Evolutionary conservation across 2,113 vertebrate species (phyloP).

Genomic region (Nannospalax galili): DNA sequence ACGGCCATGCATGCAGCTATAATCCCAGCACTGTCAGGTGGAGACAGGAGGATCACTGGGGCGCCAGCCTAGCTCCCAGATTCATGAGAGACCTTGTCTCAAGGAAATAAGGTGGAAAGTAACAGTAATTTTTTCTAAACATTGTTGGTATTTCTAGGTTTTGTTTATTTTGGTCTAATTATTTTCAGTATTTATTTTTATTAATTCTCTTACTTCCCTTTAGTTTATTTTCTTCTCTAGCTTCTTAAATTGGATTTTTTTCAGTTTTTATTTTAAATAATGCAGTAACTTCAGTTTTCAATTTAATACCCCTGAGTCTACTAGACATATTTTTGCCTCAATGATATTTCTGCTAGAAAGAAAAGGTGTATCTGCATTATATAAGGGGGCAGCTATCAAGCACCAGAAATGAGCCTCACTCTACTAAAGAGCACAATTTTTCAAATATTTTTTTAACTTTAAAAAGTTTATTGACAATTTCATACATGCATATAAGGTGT

Average conservation of each 20-base stretch:
- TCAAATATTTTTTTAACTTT: conserved; percentile 4
- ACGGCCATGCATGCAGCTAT: not conserved
- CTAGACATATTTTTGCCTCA: not conserved
- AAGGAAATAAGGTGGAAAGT: not conserved
- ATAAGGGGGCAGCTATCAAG: not conserved
- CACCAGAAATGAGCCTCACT: not conserved
- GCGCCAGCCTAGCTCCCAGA: not conserved
- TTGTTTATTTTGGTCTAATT: conserved; percentile 20
- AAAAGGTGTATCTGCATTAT: not conserved
- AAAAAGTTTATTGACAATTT: too few relatives aligned
- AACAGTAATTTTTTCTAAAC: not conserved
- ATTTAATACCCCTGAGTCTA: not conserved
- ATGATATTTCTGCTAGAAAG: not conserved
- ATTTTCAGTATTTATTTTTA: conserved; percentile 6
- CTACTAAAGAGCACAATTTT: not conserved
- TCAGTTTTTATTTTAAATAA: conserved; percentile 42
- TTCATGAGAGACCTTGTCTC: not conserved
- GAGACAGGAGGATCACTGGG: not conserved
- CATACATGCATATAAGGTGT: too few relatives aligned
- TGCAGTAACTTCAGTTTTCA: not conserved
- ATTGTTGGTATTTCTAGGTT: not conserved
- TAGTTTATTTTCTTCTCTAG: conserved; percentile 20
- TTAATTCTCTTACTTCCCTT: not conserved
- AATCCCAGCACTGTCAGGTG: not conserved
- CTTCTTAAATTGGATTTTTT: not conserved